phyloP scores from a whole-genome alignment of 2,113 vertebrate species.

The Ageneiosus marmoratus region DNA sequence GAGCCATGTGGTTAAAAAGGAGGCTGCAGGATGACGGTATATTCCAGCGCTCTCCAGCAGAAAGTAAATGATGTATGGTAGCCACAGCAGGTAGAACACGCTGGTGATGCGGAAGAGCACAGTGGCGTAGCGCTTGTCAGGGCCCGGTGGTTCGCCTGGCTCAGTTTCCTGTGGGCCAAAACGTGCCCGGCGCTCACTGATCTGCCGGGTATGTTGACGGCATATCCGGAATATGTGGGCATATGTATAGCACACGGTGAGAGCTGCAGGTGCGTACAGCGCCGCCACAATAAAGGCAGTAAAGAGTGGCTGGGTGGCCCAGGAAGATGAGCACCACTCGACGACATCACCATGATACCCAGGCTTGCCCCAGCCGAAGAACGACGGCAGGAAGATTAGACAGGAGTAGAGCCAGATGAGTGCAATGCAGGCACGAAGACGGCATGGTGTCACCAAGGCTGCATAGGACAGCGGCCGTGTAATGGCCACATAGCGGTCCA shows the following conservation, averaged over 20 bases:
- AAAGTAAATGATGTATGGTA: conserved; percentile 97
- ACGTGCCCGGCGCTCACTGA: conserved; percentile 88
- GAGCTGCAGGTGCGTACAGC: conserved; percentile 90
- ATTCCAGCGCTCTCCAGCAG: conserved; percentile 90
- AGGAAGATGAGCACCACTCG: conserved; percentile 85
- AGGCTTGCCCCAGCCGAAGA: conserved; percentile 95
- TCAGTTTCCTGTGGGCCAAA: conserved; percentile 83
- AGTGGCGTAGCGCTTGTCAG: conserved; percentile 93
- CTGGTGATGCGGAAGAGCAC: conserved; percentile 97
- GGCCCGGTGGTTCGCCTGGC: conserved; percentile 75
- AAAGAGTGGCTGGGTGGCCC: conserved; percentile 86
- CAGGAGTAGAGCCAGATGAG: conserved; percentile 95
- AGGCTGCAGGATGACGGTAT: conserved; percentile 81
- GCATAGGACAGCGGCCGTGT: conserved; percentile 91
- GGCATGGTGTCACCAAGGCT: conserved; percentile 88
- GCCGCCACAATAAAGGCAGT: conserved; percentile 91
- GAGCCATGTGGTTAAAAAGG: conserved; percentile 96
- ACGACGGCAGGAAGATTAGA: conserved; percentile 89
- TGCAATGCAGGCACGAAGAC: conserved; percentile 87
- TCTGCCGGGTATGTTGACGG: conserved; percentile 94
- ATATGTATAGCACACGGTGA: conserved; percentile 95
- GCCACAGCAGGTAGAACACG: conserved; percentile 96
- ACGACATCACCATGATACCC: conserved; percentile 97
- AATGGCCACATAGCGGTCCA: conserved; percentile 95
- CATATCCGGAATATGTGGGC: conserved; percentile 98